These are phyloP conservation scores for Pollenia griseotomentosa DNA, from an alignment of 2,888 invertebrate genomes.

Conservation along the genomic window DNA sequence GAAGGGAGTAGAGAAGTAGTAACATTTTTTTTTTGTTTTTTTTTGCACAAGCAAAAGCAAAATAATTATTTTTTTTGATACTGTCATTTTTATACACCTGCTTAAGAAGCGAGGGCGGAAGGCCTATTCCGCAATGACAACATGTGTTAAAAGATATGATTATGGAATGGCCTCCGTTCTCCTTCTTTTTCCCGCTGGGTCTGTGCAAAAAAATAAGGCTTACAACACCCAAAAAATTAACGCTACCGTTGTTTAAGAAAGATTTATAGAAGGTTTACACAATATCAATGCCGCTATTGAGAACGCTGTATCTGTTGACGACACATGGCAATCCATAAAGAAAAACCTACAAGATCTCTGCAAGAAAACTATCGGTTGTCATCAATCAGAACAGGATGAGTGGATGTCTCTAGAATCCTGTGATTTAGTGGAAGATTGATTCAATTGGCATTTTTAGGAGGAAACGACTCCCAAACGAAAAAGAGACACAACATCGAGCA, in stretches of 20 bases:
- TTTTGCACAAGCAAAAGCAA: no score
- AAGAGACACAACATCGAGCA: no score
- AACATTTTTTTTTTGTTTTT: no score
- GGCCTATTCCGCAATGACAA: no score
- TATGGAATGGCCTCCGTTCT: no score
- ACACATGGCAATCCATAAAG: not conserved
- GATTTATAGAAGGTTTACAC: not conserved
- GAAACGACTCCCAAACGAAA: not conserved
- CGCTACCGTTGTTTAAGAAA: not conserved
- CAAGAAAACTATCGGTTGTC: not conserved
- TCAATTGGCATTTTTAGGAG: not conserved
- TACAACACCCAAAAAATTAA: not conserved
- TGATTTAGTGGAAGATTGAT: not conserved
- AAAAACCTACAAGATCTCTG: not conserved
- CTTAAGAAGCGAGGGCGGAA: no score
- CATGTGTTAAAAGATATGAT: no score
- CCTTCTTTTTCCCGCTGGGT: no score
- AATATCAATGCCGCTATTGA: not conserved
- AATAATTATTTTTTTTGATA: no score
- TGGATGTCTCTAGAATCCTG: not conserved
- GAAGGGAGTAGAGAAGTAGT: no score
- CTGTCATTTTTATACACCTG: no score
- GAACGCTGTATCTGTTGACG: not conserved
- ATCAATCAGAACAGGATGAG: not conserved
- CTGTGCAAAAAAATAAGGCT: no score